phyloP scores from a whole-genome alignment of 2,888 invertebrate genomes.

The Pecten maximus region DNA sequence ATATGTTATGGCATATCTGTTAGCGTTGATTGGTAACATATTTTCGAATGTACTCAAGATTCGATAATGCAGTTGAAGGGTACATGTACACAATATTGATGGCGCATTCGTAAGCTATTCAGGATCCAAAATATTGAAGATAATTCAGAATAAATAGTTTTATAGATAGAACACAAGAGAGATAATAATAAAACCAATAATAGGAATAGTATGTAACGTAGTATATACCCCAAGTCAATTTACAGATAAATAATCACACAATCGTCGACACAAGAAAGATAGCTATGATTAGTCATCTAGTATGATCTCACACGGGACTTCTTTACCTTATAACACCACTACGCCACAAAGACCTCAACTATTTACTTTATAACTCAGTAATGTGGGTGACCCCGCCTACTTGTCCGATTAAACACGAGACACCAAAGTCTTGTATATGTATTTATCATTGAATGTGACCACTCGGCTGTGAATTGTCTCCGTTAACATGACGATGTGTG shows the following conservation, averaged over 20 bases:
- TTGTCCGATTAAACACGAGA: neutral
- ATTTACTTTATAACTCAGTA: neutral
- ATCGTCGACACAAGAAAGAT: neutral
- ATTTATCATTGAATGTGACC: conserved; percentile 5
- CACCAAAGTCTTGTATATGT: neutral
- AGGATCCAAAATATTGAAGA: neutral
- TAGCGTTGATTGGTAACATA: too few species aligned
- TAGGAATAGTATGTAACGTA: neutral
- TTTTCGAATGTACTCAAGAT: too few species aligned
- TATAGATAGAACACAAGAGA: neutral
- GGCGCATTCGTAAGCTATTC: too few species aligned
- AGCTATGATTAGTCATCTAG: neutral
- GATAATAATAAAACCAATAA: neutral
- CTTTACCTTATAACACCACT: neutral
- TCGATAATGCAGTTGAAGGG: too few species aligned
- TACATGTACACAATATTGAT: too few species aligned
- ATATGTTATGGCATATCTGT: too few species aligned
- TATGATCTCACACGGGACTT: neutral
- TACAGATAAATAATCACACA: neutral
- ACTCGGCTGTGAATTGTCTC: conserved; percentile 7
- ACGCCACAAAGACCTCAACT: neutral
- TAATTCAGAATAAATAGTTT: neutral
- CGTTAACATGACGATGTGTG: neutral
- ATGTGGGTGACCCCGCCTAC: neutral
- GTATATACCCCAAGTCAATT: neutral